These are phyloP conservation scores for Pseudopipra pipra DNA, from an alignment of 2,113 vertebrate genomes.

Conservation along the genomic window DNA sequence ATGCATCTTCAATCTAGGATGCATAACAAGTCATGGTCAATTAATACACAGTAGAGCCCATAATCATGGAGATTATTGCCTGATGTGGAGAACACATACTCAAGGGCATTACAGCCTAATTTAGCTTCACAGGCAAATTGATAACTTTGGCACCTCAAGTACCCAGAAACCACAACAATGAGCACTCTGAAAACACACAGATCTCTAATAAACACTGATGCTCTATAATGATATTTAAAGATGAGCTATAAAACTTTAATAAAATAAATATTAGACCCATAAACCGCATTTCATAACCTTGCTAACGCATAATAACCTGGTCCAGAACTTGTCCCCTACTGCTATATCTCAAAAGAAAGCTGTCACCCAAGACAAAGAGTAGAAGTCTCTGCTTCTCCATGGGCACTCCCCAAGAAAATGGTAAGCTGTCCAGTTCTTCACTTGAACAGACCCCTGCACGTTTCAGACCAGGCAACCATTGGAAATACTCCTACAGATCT, in stretches of 20 bases:
- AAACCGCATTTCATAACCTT: background rate
- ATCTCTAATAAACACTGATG: background rate
- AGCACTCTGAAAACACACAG: background rate
- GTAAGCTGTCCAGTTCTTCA: background rate
- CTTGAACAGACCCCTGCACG: background rate
- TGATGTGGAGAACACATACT: conserved; percentile 21
- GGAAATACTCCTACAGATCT: background rate
- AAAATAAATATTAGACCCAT: background rate
- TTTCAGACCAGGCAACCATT: background rate
- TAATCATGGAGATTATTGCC: conserved; percentile 20
- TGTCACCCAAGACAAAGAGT: background rate
- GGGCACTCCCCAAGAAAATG: background rate
- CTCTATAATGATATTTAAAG: background rate
- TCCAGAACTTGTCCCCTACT: background rate
- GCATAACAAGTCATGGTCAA: conserved; percentile 35
- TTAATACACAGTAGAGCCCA: conserved; percentile 41
- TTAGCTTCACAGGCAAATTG: conserved; percentile 9
- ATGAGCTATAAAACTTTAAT: background rate
- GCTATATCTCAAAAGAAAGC: background rate
- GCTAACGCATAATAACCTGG: background rate
- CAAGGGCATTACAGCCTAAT: conserved; percentile 41
- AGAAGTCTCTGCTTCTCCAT: background rate
- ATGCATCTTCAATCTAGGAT: background rate
- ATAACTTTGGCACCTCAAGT: background rate
- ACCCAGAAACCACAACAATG: background rate